A percentile compares a stretch with the other conserved stretches of the same genome.
These are phyloP conservation scores for Homarus gammarus DNA, from an alignment of 2,888 invertebrate genomes.

Conservation along the genomic window DNA sequence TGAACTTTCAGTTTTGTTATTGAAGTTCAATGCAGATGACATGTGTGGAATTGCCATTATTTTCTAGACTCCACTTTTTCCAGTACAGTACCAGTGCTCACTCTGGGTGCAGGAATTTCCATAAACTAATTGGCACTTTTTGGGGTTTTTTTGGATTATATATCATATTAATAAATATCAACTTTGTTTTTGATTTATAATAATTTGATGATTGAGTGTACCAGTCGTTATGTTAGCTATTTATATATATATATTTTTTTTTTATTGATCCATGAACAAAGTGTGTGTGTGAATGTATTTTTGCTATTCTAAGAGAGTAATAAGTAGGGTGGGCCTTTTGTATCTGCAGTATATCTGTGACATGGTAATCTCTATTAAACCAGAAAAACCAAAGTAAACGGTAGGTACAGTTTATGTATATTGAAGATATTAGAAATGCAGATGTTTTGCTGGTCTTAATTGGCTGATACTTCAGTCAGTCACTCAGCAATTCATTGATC, in stretches of 20 bases:
- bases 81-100: slow-evolving; percentile 22
- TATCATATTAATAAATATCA: no score
- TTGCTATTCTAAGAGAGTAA: slow-evolving; percentile 33
- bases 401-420: slow-evolving; percentile 31
- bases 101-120: neutral
- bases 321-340: slow-evolving; percentile 32
- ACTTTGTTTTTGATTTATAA: neutral
- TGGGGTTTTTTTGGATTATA: neutral
- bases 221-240: slow-evolving; percentile 6
- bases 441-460: slow-evolving; percentile 34
- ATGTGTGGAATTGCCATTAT: neutral
- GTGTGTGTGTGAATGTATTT: slow-evolving; percentile 34
- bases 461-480: slow-evolving; percentile 14
- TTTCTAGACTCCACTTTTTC: neutral
- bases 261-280: slow-evolving; percentile 21
- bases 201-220: neutral
- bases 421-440: slow-evolving; percentile 21
- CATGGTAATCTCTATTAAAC: slow-evolving; percentile 23
- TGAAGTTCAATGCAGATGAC: slow-evolving; percentile 15
- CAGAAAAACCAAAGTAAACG: slow-evolving; percentile 26
- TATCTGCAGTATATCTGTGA: slow-evolving; percentile 13
- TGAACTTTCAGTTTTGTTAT: neutral
- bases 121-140: no score
- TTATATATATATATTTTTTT: neutral
- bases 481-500: neutral